phyloP scores from a whole-genome alignment of 2,797 vertebrate genomes.

The Danio choprae region DNA sequence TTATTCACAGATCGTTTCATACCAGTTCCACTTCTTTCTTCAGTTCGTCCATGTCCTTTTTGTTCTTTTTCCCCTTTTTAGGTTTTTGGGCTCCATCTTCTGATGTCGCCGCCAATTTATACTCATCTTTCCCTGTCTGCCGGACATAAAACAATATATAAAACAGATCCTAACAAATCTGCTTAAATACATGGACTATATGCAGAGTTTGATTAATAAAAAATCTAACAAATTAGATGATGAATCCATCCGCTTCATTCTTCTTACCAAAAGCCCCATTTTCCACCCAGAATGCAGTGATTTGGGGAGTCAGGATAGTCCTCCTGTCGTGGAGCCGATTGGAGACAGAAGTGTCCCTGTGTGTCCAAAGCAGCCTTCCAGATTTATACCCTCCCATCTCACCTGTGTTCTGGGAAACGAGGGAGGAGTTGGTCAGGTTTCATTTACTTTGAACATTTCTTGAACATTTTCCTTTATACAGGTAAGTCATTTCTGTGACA shows the following conservation, averaged over 20 bases:
- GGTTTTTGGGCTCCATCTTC: slow-evolving; percentile 80
- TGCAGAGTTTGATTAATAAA: background rate
- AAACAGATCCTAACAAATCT: background rate
- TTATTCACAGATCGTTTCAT: slow-evolving; percentile 59
- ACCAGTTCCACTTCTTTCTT: slow-evolving; percentile 96
- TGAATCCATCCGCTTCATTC: slow-evolving; percentile 37
- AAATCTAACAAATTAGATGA: background rate
- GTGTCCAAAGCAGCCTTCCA: slow-evolving; percentile 60
- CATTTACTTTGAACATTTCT: slow-evolving; percentile 33
- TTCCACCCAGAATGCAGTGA: slow-evolving; percentile 51
- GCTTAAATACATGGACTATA: background rate
- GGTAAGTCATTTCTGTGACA: slow-evolving; percentile 47
- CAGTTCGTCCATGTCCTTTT: slow-evolving; percentile 89
- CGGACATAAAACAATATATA: slow-evolving; percentile 35
- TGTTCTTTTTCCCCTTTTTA: slow-evolving; percentile 72
- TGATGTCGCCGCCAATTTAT: slow-evolving; percentile 90
- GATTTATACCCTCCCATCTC: slow-evolving; percentile 73
- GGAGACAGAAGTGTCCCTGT: slow-evolving; percentile 72
- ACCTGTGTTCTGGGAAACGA: slow-evolving; percentile 65
- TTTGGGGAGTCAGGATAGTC: slow-evolving; percentile 52
- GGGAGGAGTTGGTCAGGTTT: slow-evolving; percentile 38
- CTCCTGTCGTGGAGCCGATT: slow-evolving; percentile 53
- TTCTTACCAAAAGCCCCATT: slow-evolving; percentile 83
- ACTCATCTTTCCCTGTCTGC: slow-evolving; percentile 93
- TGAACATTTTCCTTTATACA: slow-evolving; percentile 62